Evolutionary conservation across 2,113 vertebrate genomes (phyloP).

Genomic region (Hyperopisus bebe): DNA sequence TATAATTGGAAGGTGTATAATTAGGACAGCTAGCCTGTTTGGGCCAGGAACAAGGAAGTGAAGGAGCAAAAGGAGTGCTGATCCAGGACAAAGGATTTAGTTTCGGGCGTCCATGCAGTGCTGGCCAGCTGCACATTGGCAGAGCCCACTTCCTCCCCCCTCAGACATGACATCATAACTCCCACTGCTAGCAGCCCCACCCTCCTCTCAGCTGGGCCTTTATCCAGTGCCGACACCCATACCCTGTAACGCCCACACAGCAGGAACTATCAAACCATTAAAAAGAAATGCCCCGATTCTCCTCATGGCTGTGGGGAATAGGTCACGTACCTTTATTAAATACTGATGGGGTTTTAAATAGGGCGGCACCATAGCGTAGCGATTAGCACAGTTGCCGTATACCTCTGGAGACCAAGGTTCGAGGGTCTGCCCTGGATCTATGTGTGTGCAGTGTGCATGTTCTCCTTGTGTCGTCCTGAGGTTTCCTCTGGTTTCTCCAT

Average conservation of each 20-base stretch:
- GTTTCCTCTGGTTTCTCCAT: not conserved
- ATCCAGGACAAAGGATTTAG: conserved; percentile 39
- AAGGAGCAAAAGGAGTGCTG: conserved; percentile 16
- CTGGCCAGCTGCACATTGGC: conserved; percentile 42
- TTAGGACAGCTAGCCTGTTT: conserved; percentile 44
- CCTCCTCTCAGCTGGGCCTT: not conserved
- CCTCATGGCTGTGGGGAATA: not conserved
- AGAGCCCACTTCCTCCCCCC: conserved; percentile 28
- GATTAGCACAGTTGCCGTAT: not conserved
- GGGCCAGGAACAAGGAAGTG: conserved; percentile 14
- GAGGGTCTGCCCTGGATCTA: not conserved
- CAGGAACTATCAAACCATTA: not conserved
- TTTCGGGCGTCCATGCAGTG: conserved; percentile 35
- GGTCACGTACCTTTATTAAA: not conserved
- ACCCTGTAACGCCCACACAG: not conserved
- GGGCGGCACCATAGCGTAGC: not conserved
- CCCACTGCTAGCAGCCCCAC: not conserved
- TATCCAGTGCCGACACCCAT: not conserved
- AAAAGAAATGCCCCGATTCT: not conserved
- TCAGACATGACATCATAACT: conserved; percentile 21
- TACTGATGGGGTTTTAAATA: not conserved
- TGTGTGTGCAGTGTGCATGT: not conserved
- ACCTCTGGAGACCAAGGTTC: not conserved
- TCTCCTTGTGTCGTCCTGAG: not conserved
- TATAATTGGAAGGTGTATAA: conserved; percentile 57